These are phyloP conservation scores for Hipparchia semele DNA, from an alignment of 2,888 invertebrate species.

Conservation along the genomic window DNA sequence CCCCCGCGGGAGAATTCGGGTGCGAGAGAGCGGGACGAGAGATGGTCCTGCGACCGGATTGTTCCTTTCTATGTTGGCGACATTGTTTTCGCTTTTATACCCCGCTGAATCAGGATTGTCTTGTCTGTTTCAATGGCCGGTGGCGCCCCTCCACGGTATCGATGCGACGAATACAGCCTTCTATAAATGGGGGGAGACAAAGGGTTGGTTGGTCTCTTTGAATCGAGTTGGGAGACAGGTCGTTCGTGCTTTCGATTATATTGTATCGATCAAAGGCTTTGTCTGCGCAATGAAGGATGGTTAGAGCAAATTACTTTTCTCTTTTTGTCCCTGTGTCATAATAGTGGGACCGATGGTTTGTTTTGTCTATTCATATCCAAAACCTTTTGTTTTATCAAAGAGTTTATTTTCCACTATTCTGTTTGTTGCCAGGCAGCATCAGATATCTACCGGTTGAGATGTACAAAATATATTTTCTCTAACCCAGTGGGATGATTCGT, in stretches of 20 bases:
- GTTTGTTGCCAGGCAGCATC: neutral
- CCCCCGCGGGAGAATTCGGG: slow-evolving; percentile 44
- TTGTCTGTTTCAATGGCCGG: slow-evolving; percentile 80
- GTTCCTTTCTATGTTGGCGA: slow-evolving; percentile 83
- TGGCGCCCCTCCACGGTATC: slow-evolving; percentile 81
- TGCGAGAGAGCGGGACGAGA: slow-evolving; percentile 63
- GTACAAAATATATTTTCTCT: no score
- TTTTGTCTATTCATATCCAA: slow-evolving; percentile 23
- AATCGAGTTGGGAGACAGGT: slow-evolving; percentile 79
- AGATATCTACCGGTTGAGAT: no score
- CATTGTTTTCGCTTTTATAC: slow-evolving; percentile 83
- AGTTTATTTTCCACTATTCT: neutral
- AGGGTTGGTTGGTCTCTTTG: slow-evolving; percentile 82
- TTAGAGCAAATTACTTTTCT: slow-evolving; percentile 81
- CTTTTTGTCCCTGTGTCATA: slow-evolving; percentile 59
- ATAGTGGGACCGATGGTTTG: slow-evolving; percentile 43
- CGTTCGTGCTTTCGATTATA: slow-evolving; percentile 79
- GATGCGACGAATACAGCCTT: slow-evolving; percentile 70
- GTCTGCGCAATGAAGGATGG: slow-evolving; percentile 77
- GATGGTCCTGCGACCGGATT: slow-evolving; percentile 79
- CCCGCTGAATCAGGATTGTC: slow-evolving; percentile 82
- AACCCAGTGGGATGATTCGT: no score
- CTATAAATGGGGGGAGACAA: slow-evolving; percentile 80
- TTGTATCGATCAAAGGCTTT: slow-evolving; percentile 80
- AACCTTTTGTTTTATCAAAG: slow-evolving; percentile 16